Conservation (phyloP, 2,797 vertebrate genomes). For the Decapterus maruadsi region DNA sequence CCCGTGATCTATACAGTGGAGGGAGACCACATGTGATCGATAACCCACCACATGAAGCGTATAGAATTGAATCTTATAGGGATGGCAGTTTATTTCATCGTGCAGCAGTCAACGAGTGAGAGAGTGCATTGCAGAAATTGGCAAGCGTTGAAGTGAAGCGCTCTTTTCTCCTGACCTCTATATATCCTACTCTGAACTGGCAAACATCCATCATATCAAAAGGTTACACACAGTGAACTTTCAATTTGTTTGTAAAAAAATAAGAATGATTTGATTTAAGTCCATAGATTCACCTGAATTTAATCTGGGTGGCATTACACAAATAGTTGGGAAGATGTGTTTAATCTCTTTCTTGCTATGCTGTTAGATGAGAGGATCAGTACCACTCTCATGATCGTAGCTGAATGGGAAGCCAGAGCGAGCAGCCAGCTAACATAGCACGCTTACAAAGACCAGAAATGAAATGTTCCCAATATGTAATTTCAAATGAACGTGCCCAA, state of each 20-base stretch:
- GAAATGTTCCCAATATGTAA: neutral
- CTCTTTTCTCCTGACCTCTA: conserved; percentile 31
- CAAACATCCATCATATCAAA: conserved; percentile 5
- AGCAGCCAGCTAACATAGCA: neutral
- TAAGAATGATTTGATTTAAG: conserved; percentile 8
- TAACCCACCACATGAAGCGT: neutral
- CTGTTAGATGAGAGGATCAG: neutral
- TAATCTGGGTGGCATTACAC: neutral
- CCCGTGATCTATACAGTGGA: neutral
- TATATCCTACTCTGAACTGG: conserved; percentile 23
- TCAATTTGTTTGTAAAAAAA: neutral
- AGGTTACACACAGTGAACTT: neutral
- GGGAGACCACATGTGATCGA: conserved; percentile 14
- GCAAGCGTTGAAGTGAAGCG: neutral
- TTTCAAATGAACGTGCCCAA: neutral
- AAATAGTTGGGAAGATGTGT: neutral
- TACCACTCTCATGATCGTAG: neutral
- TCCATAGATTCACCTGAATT: neutral
- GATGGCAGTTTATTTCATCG: conserved; percentile 23
- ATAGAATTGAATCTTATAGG: neutral
- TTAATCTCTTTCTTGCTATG: neutral
- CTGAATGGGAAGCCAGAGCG: neutral
- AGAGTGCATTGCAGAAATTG: conserved; percentile 17
- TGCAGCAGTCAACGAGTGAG: conserved; percentile 1
- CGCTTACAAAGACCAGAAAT: neutral